Evolutionary conservation across 1,140 invertebrate species (phyloP), one percentile per base, ranked within the genome.

Genomic region (Drosophila albomicans): DNA sequence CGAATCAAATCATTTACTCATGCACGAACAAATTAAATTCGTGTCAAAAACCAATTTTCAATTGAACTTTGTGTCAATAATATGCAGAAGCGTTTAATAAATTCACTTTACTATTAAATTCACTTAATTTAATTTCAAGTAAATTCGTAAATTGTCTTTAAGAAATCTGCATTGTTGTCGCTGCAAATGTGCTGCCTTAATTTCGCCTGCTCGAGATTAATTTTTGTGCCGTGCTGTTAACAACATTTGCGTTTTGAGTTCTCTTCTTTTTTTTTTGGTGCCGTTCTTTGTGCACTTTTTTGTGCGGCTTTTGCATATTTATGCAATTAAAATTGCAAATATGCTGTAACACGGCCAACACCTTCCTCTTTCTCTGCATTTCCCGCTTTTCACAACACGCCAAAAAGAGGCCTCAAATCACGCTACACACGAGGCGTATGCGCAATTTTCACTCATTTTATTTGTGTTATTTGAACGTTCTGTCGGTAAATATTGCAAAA

Each of bases 261-360:
- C 28, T 52, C n/a, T 52, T 38, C 8, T 35, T 41, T 49, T 15
- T 15, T 56, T 65, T n/a, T 15, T 5, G 20, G 5, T 32, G 2
- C 35, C 30, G 38, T 49, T 46, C 64, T 59, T 66, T 67, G 35
- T 46, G 57, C 54, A 66, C 43, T 41, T 5, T 75, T 71, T 75
- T 72, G 49, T 49, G 57, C 32, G 54, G 68, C 73, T 76, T 64
- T 72, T 76, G 73, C 68, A 76, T 76, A 76, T 76, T 76, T 76
- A 76, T 76, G 68, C 73, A 76, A 76, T 76, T 76, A 76, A 76
- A 76, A 59, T 76, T 76, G 73, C 73, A 76, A 76, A 76, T 76
- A 65, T 72, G 67, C 71, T 56, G 65, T 62, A 52, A 62, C 32
- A 35, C 49, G 25, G 35, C 20, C 35, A 15, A 49, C 52, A 41